Evolutionary conservation across 2,888 invertebrate species (phyloP).

Genomic region (Heliconius ethilla): DNA sequence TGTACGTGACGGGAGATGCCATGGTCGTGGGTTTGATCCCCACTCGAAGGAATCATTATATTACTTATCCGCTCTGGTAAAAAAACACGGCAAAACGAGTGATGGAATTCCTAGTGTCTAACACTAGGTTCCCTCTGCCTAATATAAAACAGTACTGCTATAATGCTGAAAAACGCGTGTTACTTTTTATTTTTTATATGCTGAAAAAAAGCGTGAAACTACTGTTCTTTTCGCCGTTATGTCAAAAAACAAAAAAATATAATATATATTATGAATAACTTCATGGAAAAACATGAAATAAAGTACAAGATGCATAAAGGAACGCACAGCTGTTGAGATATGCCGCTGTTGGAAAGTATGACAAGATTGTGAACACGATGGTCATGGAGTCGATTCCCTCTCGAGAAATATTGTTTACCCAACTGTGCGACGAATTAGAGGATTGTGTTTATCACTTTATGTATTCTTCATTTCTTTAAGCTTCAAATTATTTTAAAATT

Average conservation of each 20-base stretch:
- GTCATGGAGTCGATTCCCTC: neutral
- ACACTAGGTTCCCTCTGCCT: too few relatives aligned
- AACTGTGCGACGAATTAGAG: constrained; percentile 50
- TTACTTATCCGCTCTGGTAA: neutral
- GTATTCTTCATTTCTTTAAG: too few relatives aligned
- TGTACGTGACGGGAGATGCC: neutral
- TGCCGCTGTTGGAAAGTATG: constrained; percentile 48
- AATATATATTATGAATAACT: neutral
- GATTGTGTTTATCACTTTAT: too few relatives aligned
- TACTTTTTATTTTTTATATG: too few relatives aligned
- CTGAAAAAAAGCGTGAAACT: too few relatives aligned
- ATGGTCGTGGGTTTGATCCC: neutral
- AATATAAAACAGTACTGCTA: too few relatives aligned
- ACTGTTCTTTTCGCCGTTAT: too few relatives aligned
- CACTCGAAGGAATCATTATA: neutral
- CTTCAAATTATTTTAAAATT: too few relatives aligned
- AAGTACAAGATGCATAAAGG: neutral
- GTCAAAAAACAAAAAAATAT: neutral
- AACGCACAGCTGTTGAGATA: constrained; percentile 62
- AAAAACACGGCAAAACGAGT: neutral
- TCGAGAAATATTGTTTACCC: neutral
- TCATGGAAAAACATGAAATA: neutral
- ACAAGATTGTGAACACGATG: neutral
- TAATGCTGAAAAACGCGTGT: too few relatives aligned
- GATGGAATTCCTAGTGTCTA: too few relatives aligned